Percentiles rank a stretch among this genome's conserved stretches.
Conservation (phyloP, 2,113 vertebrate genomes). For the Forbesichthys agassizii region DNA sequence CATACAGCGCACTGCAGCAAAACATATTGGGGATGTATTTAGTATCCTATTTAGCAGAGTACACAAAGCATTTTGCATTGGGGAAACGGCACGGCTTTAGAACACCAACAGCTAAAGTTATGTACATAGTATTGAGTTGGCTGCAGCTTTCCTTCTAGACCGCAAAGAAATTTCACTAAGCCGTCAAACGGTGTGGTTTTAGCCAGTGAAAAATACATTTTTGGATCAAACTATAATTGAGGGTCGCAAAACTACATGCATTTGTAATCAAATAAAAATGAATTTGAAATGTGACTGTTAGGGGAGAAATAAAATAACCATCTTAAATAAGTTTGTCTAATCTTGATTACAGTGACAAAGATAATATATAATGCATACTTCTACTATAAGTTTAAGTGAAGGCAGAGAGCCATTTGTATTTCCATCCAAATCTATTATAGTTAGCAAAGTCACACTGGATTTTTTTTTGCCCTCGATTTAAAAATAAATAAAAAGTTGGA, state of each 20-base stretch:
- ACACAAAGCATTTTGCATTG: slow-evolving; percentile 90
- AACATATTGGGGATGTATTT: slow-evolving; percentile 88
- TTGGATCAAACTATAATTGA: slow-evolving; percentile 23
- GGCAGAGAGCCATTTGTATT: slow-evolving; percentile 35
- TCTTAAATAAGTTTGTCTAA: not conserved
- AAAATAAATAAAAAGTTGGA: slow-evolving; percentile 16
- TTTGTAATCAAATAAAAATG: slow-evolving; percentile 35
- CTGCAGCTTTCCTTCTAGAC: slow-evolving; percentile 80
- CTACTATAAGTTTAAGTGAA: slow-evolving; percentile 23
- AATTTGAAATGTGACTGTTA: slow-evolving; percentile 38
- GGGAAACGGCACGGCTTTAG: slow-evolving; percentile 84
- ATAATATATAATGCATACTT: slow-evolving; percentile 16
- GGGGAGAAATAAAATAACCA: slow-evolving; percentile 32
- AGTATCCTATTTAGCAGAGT: slow-evolving; percentile 96
- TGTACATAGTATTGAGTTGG: slow-evolving; percentile 84
- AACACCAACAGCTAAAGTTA: slow-evolving; percentile 79
- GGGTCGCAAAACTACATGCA: slow-evolving; percentile 34
- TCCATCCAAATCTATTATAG: slow-evolving; percentile 33
- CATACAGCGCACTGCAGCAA: slow-evolving; percentile 89
- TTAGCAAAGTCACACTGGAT: slow-evolving; percentile 49
- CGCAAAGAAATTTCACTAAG: slow-evolving; percentile 32
- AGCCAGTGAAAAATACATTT: slow-evolving; percentile 24
- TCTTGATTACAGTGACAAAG: slow-evolving; percentile 28
- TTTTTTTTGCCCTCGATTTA: slow-evolving; percentile 37
- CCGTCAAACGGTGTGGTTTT: slow-evolving; percentile 44